These are phyloP conservation scores for Myiagra hebetior DNA, from an alignment of 2,113 vertebrate species.

Conservation along the genomic window DNA sequence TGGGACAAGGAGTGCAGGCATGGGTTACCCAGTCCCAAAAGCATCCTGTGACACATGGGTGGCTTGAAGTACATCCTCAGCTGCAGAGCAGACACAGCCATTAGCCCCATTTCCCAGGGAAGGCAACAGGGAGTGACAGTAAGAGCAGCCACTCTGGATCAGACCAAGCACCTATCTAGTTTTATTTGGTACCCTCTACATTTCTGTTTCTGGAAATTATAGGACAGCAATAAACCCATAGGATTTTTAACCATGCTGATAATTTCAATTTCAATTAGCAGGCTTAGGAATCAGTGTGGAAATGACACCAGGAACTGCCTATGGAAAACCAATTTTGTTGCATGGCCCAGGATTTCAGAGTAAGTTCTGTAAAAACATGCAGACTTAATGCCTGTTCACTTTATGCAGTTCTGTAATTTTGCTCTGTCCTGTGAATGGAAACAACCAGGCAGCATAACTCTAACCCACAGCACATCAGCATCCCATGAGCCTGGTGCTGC, in stretches of 20 bases:
- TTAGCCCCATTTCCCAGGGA: not conserved
- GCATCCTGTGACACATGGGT: rapidly evolving
- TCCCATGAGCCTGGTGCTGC: rapidly evolving
- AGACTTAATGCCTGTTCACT: not conserved
- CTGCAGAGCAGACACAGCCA: not conserved
- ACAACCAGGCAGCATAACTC: not conserved
- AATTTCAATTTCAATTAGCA: not conserved
- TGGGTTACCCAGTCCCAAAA: not conserved
- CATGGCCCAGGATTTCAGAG: not conserved
- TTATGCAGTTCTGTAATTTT: not conserved
- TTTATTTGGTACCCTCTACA: not conserved
- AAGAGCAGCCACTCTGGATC: not conserved
- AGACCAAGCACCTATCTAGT: not conserved
- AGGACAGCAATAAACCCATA: not conserved
- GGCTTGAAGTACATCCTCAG: not conserved
- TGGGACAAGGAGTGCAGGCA: not conserved
- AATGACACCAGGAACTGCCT: not conserved
- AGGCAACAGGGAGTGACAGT: not conserved
- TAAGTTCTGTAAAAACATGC: not conserved
- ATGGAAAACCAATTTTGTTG: not conserved
- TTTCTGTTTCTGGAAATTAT: not conserved
- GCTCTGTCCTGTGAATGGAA: not conserved
- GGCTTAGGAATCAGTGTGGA: not conserved
- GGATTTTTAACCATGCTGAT: not conserved
- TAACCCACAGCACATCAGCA: not conserved